Base-by-base conservation (phyloP, 1,140 invertebrate genomes). In the Oryctes rhinoceros region DNA sequence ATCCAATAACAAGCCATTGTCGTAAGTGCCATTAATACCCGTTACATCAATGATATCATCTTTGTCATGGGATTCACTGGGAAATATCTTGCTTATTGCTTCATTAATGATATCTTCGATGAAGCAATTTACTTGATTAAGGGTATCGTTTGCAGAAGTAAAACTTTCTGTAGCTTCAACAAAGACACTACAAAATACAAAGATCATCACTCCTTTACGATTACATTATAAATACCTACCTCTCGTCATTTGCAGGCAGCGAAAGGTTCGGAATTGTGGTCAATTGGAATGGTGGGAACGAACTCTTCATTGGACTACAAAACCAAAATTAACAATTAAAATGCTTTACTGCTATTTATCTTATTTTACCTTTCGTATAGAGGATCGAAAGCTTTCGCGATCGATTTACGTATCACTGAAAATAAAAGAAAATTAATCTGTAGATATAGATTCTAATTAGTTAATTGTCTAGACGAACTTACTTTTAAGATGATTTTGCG, bases 401-500 rank as follows among this genome's bases (percentile, higher is more conserved):
- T 15, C 18, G 65, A 71, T 35, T 71, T 30, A 7, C 65, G 65
- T 13, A 71, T 35, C 65, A 71, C 65, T 71, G 24, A n/a, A 71
- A 71, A 35, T 15, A 71, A 35, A 13, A 62, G 0, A 7, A 18
- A 10, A 15, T 71, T 0, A 24, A 71, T 15, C 6, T 59, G n/a
- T 59, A 30, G 24, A n/a, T 59, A 59, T 15, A 59, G 18, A 59
- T 59, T 59, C 3, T 18, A 62, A 62, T 62, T 5, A 62, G 20
- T 11, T 62, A 62, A 18, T 62, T 62, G 13, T 11, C 0, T n/a
- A n/a, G 5, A 15, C 0, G 13, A 62, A 62, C 53, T 62, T 62
- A 62, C 53, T 62, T 62, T 62, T 20, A 62, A 15, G 15, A 62
- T 62, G 13, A 18, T 11, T 62, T 7, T 62, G 15, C 53, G 53